Evolutionary conservation across 2,113 vertebrate genomes (phyloP), one percentile per base, ranked within the genome.

Genomic region (Ageneiosus marmoratus): DNA sequence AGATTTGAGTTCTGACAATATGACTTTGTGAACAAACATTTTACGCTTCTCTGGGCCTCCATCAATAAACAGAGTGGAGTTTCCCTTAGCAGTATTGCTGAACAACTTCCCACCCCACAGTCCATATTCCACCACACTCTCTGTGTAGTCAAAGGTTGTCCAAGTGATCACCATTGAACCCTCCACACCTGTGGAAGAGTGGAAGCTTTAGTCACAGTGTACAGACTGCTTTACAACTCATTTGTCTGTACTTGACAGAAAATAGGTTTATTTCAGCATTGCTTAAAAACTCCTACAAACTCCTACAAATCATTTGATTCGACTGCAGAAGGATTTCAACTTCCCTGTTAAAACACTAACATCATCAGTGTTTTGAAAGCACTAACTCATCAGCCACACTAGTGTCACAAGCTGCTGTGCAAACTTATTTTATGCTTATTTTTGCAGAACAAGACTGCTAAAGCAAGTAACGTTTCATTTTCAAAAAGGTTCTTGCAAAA

Each of bases 121-220:
- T 15, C 92, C 89, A 0, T 92, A 97, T 90, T 95, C 93, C 80
- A 97, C 96, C 20, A 88, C 76, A 0, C 94, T 96, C 18, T 84
- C 88, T 0, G 96, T 91, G 24, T 91, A 86, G 29, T 88, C 90
- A 82, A 93, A 93, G 0, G 95, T 97, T 48, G 93, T 96, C 96
- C 96, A 97, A 50, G 96, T 96, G 37, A 97, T 93, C 0, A 91
- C 89, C 94, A 97, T 96, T 58, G 93, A 93, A 18, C 91, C 89
- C 0, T 94, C 88, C 5, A 89, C 88, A 55, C 91, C 96, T 96
- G 90, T 72, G 69, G 75, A 91, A 60, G 16, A 11, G 11, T 12
- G 70, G 34, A 50, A 58, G 11, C 12, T 48, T 81, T 83, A 69
- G 32, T 82, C 53, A 13, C 22, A 69, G 22, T 34, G 7, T 10